Base-by-base conservation (phyloP, 2,797 vertebrate genomes). In the Paedocypris micromegethes region DNA sequence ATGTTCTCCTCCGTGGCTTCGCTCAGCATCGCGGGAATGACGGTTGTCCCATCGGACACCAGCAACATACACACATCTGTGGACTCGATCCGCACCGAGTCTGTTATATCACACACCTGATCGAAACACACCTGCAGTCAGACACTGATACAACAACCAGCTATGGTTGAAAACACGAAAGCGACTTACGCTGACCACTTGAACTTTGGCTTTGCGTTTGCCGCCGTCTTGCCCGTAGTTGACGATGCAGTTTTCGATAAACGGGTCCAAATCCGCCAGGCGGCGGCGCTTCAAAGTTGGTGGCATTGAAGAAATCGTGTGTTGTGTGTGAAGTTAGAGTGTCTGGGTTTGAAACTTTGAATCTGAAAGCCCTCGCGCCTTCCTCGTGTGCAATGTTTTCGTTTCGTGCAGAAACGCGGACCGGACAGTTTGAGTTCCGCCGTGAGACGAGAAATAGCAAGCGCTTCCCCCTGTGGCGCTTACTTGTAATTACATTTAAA, bases 11-110 rank as follows among this genome's bases (percentile, higher is more conserved):
- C 72, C 38, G 74, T 72, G 72, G 58, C 66, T 45, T 58, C 55
- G 9, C 74, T 76, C 39, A 74, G 66, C 68, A 72, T 66, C 9
- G 77, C 77, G 8, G 77, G 77, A 55, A 76, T 72, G 47, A 69
- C 61, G 38, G 65, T 59, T 3, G 23, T 69, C 41, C 74, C 77
- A 41, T 78, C 77, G 37, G 77, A 76, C 58, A 78, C 5, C 7
- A 78, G 74, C 54, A 74, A 47, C 72, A 78, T 70, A 57, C 74
- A 78, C 38, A 9, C 66, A 37, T 74, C 72, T 2, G 52, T 72
- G 42, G 39, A 60, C 48, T 70, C 69, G 6, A 43, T 66, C 43
- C 51, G 54, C 72, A 72, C 62, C 6, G 69, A 70, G n/a, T 72
- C 77, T 2, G 47, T 49, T 4, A 78, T 39, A 2, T 72, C 63